Conservation (phyloP, 2,797 vertebrate genomes). For the Ptychadena robeensis region DNA sequence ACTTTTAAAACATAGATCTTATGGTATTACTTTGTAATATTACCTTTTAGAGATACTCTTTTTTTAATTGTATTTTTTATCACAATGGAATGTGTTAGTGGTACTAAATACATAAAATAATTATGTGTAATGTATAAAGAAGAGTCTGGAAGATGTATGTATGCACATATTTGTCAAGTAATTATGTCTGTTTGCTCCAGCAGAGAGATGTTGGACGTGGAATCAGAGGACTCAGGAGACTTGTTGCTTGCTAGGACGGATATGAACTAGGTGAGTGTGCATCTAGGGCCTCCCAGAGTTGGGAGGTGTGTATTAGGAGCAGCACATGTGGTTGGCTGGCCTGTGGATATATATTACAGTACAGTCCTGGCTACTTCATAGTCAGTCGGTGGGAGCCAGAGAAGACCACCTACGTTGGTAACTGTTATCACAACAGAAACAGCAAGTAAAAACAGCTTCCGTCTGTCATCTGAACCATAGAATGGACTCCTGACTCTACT, state of each 20-base stretch:
- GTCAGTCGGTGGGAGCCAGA: not conserved
- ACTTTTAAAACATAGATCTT: too few relatives aligned
- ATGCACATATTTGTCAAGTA: not conserved
- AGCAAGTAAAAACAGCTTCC: not conserved
- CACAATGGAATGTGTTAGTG: not conserved
- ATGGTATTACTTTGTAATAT: too few relatives aligned
- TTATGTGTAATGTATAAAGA: not conserved
- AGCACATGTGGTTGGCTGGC: slow-evolving; percentile 64
- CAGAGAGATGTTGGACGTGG: not conserved
- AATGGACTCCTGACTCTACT: not conserved
- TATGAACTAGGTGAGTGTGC: slow-evolving; percentile 32
- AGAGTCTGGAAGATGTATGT: not conserved
- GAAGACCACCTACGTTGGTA: not conserved
- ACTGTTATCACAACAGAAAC: not conserved
- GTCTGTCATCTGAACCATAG: not conserved
- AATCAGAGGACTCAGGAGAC: not conserved
- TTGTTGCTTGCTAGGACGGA: slow-evolving; percentile 25
- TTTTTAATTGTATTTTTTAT: not conserved
- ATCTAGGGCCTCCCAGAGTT: slow-evolving; percentile 40
- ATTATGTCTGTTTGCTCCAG: not conserved
- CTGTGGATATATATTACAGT: slow-evolving; percentile 48
- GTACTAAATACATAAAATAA: not conserved
- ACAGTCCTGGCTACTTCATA: slow-evolving; percentile 42
- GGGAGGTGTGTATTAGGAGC: slow-evolving; percentile 64
- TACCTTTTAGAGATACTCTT: not conserved